phyloP scores from a whole-genome alignment of 2,888 invertebrate species.

The Erannis defoliaria region DNA sequence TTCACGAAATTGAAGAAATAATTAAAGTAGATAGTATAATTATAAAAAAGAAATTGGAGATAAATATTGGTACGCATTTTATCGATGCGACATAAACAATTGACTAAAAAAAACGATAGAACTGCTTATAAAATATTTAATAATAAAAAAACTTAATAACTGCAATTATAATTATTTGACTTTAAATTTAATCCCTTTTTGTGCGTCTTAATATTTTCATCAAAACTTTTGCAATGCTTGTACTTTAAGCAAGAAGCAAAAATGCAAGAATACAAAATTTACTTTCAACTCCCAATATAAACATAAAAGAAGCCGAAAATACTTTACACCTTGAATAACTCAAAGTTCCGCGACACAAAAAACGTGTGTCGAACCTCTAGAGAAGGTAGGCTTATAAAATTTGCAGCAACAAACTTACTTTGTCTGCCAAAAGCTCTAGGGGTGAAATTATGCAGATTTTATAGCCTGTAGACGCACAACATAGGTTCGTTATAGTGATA shows the following conservation, averaged over 20 bases:
- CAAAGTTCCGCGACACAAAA: conserved; percentile 35
- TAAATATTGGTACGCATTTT: no score
- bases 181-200: background rate
- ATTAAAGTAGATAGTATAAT: no score
- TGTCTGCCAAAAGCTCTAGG: conserved; percentile 41
- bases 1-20: no score
- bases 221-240: background rate
- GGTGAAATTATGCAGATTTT: conserved; percentile 52
- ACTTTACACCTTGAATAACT: conserved; percentile 29
- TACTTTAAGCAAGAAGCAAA: no score
- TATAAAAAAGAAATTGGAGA: no score
- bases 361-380: conserved; percentile 40
- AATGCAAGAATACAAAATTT: conserved; percentile 1
- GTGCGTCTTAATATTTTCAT: background rate
- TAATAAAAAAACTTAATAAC: no score
- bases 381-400: conserved; percentile 51
- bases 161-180: no score
- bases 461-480: conserved; percentile 41
- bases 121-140: no score
- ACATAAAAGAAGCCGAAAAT: conserved; percentile 27
- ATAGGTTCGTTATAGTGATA: conserved; percentile 32
- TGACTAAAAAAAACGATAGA: no score
- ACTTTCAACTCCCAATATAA: conserved; percentile 18
- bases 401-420: conserved; percentile 49
- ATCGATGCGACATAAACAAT: no score